Evolutionary conservation across 2,797 vertebrate species (phyloP).

Genomic region (Odontamblyopus lacepedii): DNA sequence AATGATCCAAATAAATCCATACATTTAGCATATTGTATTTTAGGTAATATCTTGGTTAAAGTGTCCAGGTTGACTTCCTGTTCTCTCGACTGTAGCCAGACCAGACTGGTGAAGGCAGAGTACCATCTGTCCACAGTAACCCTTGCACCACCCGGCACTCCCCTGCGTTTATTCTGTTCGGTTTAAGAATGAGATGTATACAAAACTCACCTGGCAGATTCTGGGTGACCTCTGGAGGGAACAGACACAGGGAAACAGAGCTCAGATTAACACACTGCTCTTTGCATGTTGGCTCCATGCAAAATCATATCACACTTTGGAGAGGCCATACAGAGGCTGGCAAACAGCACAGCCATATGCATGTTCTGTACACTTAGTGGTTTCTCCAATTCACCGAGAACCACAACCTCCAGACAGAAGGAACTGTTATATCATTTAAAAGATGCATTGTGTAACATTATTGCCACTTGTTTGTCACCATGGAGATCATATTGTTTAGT

Average conservation of each 20-base stretch:
- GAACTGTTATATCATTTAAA: background rate
- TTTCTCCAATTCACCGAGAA: conserved; percentile 2
- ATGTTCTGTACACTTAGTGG: conserved; percentile 68
- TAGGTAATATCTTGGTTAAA: background rate
- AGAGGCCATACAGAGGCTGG: conserved; percentile 67
- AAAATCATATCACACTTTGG: conserved; percentile 74
- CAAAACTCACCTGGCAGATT: conserved; percentile 90
- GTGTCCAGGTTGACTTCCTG: conserved; percentile 3
- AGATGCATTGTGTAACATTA: background rate
- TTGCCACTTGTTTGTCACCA: background rate
- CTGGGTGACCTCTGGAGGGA: conserved; percentile 85
- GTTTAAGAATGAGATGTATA: background rate
- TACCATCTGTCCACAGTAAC: conserved; percentile 12
- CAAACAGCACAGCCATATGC: conserved; percentile 76
- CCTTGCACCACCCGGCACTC: background rate
- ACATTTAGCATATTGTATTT: background rate
- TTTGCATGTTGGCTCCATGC: conserved; percentile 94
- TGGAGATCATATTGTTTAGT: background rate
- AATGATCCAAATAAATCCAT: background rate
- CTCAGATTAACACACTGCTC: conserved; percentile 81
- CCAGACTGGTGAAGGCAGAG: background rate
- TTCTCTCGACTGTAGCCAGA: background rate
- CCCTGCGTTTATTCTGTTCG: background rate
- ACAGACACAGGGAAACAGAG: conserved; percentile 49
- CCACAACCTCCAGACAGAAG: background rate